These are phyloP conservation scores for Esox masquinongy DNA, from an alignment of 2,797 vertebrate species.

Conservation along the genomic window DNA sequence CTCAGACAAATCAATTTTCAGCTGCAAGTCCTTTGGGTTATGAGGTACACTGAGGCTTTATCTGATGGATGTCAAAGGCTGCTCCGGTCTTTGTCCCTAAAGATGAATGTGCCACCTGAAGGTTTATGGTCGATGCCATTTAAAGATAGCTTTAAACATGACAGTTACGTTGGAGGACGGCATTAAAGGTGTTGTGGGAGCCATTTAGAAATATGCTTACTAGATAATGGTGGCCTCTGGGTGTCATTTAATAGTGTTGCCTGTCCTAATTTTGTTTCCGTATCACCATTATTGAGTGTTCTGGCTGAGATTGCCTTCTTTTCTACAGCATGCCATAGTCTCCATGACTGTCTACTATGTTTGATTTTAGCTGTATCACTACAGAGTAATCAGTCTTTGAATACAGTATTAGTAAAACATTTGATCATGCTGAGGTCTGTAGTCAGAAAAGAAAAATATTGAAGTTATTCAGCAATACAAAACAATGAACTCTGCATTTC, in stretches of 20 bases:
- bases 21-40: constrained; percentile 33
- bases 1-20: constrained; percentile 37
- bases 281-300: background rate
- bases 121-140: constrained; percentile 28
- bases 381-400: background rate
- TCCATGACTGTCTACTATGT: background rate
- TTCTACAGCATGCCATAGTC: background rate
- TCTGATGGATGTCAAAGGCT: constrained; percentile 21
- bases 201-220: constrained; percentile 29
- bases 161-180: constrained; percentile 20
- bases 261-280: background rate
- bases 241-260: constrained; percentile 11
- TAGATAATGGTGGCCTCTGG: background rate
- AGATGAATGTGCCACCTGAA: constrained; percentile 23
- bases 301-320: background rate
- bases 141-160: constrained; percentile 24
- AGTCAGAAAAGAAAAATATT: background rate
- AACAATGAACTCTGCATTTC: background rate
- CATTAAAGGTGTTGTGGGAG: constrained; percentile 20
- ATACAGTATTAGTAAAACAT: background rate
- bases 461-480: constrained; percentile 2
- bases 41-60: constrained; percentile 14
- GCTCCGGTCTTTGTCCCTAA: constrained; percentile 9
- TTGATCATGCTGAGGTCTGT: background rate
- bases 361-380: background rate